These are phyloP conservation scores for Papilio xuthus DNA, from an alignment of 1,140 invertebrate genomes.

Conservation along the genomic window DNA sequence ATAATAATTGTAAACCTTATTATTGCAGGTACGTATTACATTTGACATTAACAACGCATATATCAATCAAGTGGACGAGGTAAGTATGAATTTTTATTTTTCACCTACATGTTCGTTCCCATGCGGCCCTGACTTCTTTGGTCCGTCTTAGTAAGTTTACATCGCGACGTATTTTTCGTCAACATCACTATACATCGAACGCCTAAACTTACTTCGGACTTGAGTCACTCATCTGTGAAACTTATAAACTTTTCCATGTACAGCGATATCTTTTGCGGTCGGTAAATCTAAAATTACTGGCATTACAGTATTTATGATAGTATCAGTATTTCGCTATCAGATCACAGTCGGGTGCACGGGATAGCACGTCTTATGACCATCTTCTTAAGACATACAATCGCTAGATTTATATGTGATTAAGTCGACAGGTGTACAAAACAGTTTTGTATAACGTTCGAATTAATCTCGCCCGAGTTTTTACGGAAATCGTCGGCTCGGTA, in stretches of 20 bases:
- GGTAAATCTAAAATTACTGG: constrained; percentile 34
- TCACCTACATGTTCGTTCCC: constrained; percentile 35
- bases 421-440: constrained; percentile 40
- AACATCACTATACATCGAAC: constrained; percentile 37
- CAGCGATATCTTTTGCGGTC: constrained; percentile 33
- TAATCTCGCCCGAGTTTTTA: constrained; percentile 48
- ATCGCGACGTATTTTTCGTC: neutral
- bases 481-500: constrained; percentile 41
- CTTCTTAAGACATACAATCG: neutral
- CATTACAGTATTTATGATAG: constrained; percentile 39
- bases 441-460: constrained; percentile 40
- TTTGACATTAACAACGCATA: constrained; percentile 2
- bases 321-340: constrained; percentile 36
- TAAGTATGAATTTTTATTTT: constrained; percentile 35
- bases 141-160: neutral
- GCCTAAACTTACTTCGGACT: constrained; percentile 19
- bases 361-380: neutral
- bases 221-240: constrained; percentile 24
- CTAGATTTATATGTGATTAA: constrained; percentile 5
- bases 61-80: neutral
- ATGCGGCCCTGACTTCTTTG: neutral
- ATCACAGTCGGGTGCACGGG: neutral
- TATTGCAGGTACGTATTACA: constrained; percentile 44
- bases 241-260: constrained; percentile 32
- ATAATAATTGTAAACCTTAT: constrained; percentile 28